Conservation (phyloP, 2,888 invertebrate species). For the Leucozona laternaria region DNA sequence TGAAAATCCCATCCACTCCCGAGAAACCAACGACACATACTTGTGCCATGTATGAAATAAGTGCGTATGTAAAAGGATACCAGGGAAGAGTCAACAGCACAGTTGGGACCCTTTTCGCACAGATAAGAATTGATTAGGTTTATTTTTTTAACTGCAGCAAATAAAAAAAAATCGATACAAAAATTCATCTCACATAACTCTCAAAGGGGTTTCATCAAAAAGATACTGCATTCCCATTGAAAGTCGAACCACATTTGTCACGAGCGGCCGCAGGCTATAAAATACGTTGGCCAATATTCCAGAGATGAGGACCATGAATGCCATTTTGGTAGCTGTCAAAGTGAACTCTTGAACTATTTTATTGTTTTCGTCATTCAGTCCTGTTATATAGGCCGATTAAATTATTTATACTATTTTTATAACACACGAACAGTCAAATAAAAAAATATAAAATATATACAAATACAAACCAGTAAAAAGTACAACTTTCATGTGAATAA, state of each 20-base stretch:
- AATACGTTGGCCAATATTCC: conserved; percentile 30
- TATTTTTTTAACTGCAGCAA: neutral
- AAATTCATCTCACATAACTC: conserved; percentile 45
- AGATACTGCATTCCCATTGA: conserved; percentile 35
- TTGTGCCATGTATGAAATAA: conserved; percentile 39
- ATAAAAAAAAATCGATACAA: neutral
- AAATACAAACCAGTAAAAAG: conserved; percentile 36
- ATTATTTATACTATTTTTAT: neutral
- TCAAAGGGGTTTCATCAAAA: conserved; percentile 45
- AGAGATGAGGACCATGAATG: conserved; percentile 27
- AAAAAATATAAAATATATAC: no score
- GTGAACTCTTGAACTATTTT: conserved; percentile 14
- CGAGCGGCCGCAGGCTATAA: conserved; percentile 32
- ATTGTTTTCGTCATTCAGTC: conserved; percentile 15
- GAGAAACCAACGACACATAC: conserved; percentile 32
- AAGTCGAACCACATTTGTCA: conserved; percentile 38
- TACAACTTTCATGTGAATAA: conserved; percentile 12
- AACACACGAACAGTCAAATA: neutral
- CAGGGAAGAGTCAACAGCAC: conserved; percentile 40
- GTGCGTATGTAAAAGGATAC: conserved; percentile 57
- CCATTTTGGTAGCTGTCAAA: conserved; percentile 21
- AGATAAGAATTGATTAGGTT: neutral
- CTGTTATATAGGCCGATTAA: neutral
- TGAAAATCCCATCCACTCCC: conserved; percentile 59
- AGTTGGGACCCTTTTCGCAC: conserved; percentile 31